These are phyloP conservation scores for Lycaena phlaeas DNA, from an alignment of 2,888 invertebrate species.

Conservation along the genomic window DNA sequence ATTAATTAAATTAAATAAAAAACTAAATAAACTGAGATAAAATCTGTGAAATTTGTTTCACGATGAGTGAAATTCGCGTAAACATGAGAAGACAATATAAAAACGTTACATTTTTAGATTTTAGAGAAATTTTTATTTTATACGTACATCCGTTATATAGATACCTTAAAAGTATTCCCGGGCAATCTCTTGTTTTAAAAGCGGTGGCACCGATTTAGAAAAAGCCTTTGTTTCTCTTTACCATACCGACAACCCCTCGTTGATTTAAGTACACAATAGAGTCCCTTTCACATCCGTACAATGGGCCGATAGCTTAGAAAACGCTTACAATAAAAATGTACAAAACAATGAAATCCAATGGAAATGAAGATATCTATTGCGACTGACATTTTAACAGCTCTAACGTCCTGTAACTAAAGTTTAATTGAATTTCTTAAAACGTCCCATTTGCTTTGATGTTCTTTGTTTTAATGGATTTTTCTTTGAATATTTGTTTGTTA, in stretches of 20 bases:
- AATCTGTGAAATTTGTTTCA: too few relatives aligned
- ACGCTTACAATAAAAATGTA: slow-evolving; percentile 55
- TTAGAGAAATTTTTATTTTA: not conserved
- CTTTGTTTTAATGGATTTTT: not conserved
- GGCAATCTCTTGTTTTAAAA: slow-evolving; percentile 41
- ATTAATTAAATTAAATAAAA: too few relatives aligned
- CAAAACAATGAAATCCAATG: slow-evolving; percentile 49
- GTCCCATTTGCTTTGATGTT: not conserved
- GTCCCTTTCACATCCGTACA: slow-evolving; percentile 41
- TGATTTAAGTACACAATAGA: slow-evolving; percentile 58
- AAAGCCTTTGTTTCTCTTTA: slow-evolving; percentile 52
- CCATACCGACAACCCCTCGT: slow-evolving; percentile 40
- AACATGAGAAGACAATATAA: too few relatives aligned
- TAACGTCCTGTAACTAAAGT: slow-evolving; percentile 6
- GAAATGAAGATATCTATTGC: slow-evolving; percentile 47
- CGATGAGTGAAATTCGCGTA: too few relatives aligned
- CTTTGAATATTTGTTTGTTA: not conserved
- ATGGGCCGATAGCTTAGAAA: slow-evolving; percentile 57
- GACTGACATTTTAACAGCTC: slow-evolving; percentile 17
- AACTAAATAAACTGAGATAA: too few relatives aligned
- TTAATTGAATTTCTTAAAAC: slow-evolving; percentile 4
- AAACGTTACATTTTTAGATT: too few relatives aligned
- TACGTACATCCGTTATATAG: not conserved
- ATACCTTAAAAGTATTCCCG: slow-evolving; percentile 33
- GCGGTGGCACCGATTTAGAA: slow-evolving; percentile 46